phyloP scores from a whole-genome alignment of 2,888 invertebrate genomes.

The Petrophora chlorosata region DNA sequence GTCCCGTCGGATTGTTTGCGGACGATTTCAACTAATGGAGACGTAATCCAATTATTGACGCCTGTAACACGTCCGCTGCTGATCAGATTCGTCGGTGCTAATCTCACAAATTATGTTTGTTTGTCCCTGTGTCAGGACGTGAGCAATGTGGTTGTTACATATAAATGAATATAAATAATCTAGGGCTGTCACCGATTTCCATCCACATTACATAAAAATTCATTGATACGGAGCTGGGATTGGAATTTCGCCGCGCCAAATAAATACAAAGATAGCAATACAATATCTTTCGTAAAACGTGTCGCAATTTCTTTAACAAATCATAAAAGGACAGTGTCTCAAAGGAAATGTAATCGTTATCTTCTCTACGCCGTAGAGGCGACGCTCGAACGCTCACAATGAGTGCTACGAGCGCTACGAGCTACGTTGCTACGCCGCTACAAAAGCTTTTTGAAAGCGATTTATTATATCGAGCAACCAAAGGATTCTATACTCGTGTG shows the following conservation, averaged over 20 bases:
- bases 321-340: slow-evolving; percentile 1
- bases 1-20: slow-evolving; percentile 4
- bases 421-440: slow-evolving; percentile 4
- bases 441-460: not conserved
- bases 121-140: not conserved
- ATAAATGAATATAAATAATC: too few species aligned
- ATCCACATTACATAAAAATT: too few species aligned
- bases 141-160: too few species aligned
- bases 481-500: too few species aligned
- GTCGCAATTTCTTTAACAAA: not conserved
- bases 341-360: slow-evolving; percentile 1
- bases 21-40: slow-evolving; percentile 1
- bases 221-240: too few species aligned
- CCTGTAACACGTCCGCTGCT: slow-evolving; percentile 8
- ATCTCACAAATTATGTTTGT: not conserved
- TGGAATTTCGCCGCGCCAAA: too few species aligned
- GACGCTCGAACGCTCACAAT: too few species aligned
- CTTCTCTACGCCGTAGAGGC: not conserved
- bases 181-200: too few species aligned
- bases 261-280: not conserved
- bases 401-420: too few species aligned
- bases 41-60: slow-evolving; percentile 12
- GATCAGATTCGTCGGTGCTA: not conserved
- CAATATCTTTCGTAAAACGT: not conserved
- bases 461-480: too few species aligned